Evolutionary conservation across 2,797 vertebrate genomes (phyloP).

Genomic region (Ispidina picta): DNA sequence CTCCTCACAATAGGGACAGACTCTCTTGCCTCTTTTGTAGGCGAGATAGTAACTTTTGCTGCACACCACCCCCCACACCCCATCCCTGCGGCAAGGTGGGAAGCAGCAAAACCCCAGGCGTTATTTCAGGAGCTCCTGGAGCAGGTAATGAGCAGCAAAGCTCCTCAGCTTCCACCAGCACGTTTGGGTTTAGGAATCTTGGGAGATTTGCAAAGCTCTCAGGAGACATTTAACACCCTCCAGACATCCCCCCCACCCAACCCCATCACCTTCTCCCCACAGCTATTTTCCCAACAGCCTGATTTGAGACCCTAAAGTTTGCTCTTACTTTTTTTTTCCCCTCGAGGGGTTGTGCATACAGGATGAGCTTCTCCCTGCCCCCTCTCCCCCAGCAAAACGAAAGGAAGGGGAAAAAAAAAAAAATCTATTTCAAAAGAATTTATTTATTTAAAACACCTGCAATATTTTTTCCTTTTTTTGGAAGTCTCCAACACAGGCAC

Average conservation of each 20-base stretch:
- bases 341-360: not conserved
- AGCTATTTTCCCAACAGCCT: not conserved
- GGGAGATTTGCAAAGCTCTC: not conserved
- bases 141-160: not conserved
- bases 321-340: not conserved
- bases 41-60: conserved; percentile 1
- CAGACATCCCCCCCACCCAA: not conserved
- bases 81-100: not conserved
- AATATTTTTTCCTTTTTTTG: conserved; percentile 35
- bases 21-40: conserved; percentile 69
- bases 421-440: conserved; percentile 60
- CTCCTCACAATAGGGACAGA: conserved; percentile 82
- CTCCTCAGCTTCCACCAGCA: not conserved
- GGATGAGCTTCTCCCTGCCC: not conserved
- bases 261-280: not conserved
- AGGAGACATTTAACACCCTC: not conserved
- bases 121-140: not conserved
- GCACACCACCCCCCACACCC: not conserved
- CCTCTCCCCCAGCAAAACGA: not conserved
- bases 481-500: conserved; percentile 78
- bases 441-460: conserved; percentile 72
- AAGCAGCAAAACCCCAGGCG: not conserved
- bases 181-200: not conserved
- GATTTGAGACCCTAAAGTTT: not conserved
- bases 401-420: not conserved